Evolutionary conservation across 2,113 vertebrate species (phyloP), one percentile per base, ranked within the genome.

Genomic region (Edolisoma coerulescens): DNA sequence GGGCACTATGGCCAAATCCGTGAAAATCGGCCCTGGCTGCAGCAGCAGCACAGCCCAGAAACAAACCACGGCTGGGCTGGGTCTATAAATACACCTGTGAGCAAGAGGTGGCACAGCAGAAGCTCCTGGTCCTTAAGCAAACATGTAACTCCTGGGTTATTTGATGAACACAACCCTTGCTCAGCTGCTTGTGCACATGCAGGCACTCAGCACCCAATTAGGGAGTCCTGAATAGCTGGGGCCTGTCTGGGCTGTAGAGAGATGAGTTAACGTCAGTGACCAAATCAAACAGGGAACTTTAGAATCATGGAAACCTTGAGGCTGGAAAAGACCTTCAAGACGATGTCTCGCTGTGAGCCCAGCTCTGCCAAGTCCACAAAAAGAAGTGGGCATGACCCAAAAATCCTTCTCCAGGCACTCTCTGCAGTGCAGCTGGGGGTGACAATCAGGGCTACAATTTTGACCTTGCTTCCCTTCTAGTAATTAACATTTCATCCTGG

Each of bases 1-100:
- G 15, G 44, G 35, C 4, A 7, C 49, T 2, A 0, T 0, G 19
- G 61, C 27, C 13, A 1, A 1, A 3, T 4, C 23, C 2, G 8
- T 39, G 69, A 8, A 24, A 79, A 61, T 13, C 10, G 60, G 44
- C 30, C 39, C 42, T 3, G 7, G 61, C 81, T 45, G 4, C 4
- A 64, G 71, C 49, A 60, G 23, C 74, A 49, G 80, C 50, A 6
- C 0, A 13, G 69, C 16, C 69, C 11, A 19, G 88, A 65, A 85
- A 76, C 6, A n/a, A 61, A 26, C 24, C 6, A 16, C 1, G 0
- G 9, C 17, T 6, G 32, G 12, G 26, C 70, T 47, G 9, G 20
- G 10, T 63, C 92, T 87, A 50, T 86, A 92, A 95, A 95, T 90
- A 90, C 16, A 53, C 35, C 71, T 6, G 76, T 81, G 91, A 97